These are phyloP conservation scores for Cranoglanis bouderius DNA, from an alignment of 2,113 vertebrate genomes.

Conservation along the genomic window DNA sequence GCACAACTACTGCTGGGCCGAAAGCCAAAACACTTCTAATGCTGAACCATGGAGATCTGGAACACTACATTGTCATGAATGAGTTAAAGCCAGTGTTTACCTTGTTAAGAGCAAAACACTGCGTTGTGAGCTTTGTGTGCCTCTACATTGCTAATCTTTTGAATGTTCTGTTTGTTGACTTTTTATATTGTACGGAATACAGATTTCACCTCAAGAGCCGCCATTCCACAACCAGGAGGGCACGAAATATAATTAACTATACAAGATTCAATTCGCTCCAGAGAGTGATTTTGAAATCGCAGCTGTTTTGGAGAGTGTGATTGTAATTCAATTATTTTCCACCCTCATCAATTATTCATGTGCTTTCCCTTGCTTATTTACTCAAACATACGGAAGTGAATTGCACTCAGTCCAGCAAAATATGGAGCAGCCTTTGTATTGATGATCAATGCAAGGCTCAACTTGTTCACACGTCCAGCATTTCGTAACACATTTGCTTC, in stretches of 20 bases:
- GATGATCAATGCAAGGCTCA: conserved; percentile 34
- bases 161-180: conserved; percentile 11
- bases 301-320: conserved; percentile 46
- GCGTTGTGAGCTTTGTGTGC: background rate
- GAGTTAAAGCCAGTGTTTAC: conserved; percentile 5
- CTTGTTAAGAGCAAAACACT: background rate
- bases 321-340: conserved; percentile 54
- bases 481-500: background rate
- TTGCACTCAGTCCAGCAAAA: conserved; percentile 37
- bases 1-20: conserved; percentile 7
- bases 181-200: conserved; percentile 38
- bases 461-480: conserved; percentile 17
- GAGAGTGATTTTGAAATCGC: conserved; percentile 45
- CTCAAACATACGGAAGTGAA: conserved; percentile 42
- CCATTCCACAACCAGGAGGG: conserved; percentile 30
- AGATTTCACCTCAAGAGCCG: conserved; percentile 29
- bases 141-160: conserved; percentile 4
- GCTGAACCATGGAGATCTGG: background rate
- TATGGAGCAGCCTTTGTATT: conserved; percentile 27
- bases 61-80: background rate
- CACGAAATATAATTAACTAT: conserved; percentile 50
- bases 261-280: conserved; percentile 43
- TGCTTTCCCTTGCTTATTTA: conserved; percentile 50
- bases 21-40: conserved; percentile 16
- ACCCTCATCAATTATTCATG: conserved; percentile 56